Base-by-base conservation (phyloP, 37 sponge, comb jelly and placozoan species). In the Crambe crambe region DNA sequence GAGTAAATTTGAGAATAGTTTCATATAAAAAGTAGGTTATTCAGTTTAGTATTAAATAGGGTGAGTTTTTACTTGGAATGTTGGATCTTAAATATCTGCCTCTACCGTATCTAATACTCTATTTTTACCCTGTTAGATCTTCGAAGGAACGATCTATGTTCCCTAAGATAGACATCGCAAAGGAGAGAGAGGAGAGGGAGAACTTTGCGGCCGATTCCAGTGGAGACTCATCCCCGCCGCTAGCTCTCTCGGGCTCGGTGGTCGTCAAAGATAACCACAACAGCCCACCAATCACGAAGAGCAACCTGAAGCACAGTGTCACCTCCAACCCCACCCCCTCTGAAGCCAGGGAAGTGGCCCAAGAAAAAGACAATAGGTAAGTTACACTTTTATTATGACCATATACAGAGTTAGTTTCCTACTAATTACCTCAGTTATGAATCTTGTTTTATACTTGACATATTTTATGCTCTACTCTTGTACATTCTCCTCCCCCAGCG, bases 121-220 rank as follows among this genome's bases (percentile, higher is more conserved):
- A n/a, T n/a, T n/a, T n/a, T n/a, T n/a, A n/a, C n/a, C n/a, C n/a
- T n/a, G n/a, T 42, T 38, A 76, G 88, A 47, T 72, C 76, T 1
- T 88, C 88, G 5, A 88, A 76, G 77, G 88, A 88, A 42, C 68
- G 78, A 20, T 79, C 79, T 2, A 37, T 79, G 66, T 27, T 75
- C 26, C 76, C 82, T 1, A 79, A 79, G 47, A 29, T 81, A 25
- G 83, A 88, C 78, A 82, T 82, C 37, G 56, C 57, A 3, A 78
- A 76, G 25, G 83, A 82, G 73, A 77, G 67, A 59, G 78, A 75
- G 26, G 76, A 76, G 20, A 56, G 60, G 44, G 76, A 85, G 59
- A 70, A 69, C 22, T 71, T 42, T 26, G 27, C 26, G 2, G 31
- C 36, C n/a, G 79, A 47, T 54, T 6, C 25, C 54, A 76, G 41